A percentile compares a stretch with the other conserved stretches of the same genome.
phyloP scores from a whole-genome alignment of 2,797 vertebrate species.

The Martes flavigula region DNA sequence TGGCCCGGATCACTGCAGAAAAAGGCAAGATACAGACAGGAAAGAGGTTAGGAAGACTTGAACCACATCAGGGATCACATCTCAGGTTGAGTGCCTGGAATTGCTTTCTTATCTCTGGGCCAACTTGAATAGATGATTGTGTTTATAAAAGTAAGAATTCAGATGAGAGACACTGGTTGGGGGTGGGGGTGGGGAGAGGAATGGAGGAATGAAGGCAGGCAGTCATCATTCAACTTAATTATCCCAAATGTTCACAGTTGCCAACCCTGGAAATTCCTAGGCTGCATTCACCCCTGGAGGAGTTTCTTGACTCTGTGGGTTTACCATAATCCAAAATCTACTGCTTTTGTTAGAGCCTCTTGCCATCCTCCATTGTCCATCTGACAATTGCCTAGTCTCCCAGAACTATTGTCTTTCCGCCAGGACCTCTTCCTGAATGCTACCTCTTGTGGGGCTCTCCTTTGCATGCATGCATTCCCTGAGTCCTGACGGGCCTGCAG shows the following conservation, averaged over 20 bases:
- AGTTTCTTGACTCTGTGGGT: not conserved
- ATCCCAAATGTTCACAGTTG: not conserved
- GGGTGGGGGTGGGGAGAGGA: not conserved
- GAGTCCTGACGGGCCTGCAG: not conserved
- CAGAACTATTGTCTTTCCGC: not conserved
- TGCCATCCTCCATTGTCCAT: not conserved
- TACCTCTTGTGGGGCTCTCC: not conserved
- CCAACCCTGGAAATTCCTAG: not conserved
- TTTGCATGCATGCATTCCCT: not conserved
- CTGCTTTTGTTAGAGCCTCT: not conserved
- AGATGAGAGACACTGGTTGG: not conserved
- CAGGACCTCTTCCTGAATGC: not conserved
- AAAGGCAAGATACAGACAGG: conserved; percentile 60
- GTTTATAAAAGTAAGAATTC: not conserved
- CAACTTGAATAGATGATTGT: not conserved
- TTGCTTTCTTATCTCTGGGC: conserved; percentile 35
- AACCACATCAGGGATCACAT: not conserved
- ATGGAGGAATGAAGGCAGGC: not conserved
- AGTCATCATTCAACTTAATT: not conserved
- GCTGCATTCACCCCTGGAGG: too few species aligned
- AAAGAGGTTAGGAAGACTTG: not conserved
- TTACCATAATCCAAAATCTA: not conserved
- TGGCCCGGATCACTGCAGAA: conserved; percentile 95
- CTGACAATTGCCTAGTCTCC: too few species aligned
- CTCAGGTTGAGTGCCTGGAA: not conserved